phyloP scores from a whole-genome alignment of 2,113 vertebrate genomes.

The Heterotilapia buettikoferi region DNA sequence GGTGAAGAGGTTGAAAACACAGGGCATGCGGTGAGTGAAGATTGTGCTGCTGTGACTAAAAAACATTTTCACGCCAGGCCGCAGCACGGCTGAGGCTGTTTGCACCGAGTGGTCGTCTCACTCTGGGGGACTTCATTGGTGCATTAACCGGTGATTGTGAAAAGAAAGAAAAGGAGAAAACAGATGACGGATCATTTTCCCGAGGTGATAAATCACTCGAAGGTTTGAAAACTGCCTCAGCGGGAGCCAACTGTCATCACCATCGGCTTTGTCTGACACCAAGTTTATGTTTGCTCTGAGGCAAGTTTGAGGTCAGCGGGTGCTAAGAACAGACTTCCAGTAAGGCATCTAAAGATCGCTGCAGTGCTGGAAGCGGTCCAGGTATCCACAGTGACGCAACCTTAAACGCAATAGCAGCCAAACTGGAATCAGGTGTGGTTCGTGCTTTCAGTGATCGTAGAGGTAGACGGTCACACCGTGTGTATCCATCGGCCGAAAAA shows the following conservation, averaged over 20 bases:
- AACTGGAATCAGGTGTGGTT: not conserved
- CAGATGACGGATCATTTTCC: not conserved
- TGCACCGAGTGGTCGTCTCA: not conserved
- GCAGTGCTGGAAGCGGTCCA: not conserved
- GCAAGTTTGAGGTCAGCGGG: not conserved
- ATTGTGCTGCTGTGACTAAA: not conserved
- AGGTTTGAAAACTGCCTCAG: not conserved
- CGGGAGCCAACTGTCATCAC: not conserved
- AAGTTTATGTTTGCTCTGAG: not conserved
- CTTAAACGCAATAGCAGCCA: not conserved
- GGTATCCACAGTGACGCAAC: not conserved
- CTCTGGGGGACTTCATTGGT: not conserved
- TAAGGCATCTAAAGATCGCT: not conserved
- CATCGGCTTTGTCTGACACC: not conserved
- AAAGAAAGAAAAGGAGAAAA: not conserved
- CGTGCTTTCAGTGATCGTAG: not conserved
- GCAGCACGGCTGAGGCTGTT: not conserved
- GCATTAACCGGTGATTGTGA: not conserved
- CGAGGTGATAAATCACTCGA: not conserved
- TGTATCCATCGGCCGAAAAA: not conserved
- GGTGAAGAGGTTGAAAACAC: not conserved
- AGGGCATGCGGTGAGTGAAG: not conserved
- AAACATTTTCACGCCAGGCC: not conserved
- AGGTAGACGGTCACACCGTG: not conserved
- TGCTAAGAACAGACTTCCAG: not conserved